Base-by-base conservation (phyloP, 2,797 vertebrate genomes). In the Pelobates cultripes region DNA sequence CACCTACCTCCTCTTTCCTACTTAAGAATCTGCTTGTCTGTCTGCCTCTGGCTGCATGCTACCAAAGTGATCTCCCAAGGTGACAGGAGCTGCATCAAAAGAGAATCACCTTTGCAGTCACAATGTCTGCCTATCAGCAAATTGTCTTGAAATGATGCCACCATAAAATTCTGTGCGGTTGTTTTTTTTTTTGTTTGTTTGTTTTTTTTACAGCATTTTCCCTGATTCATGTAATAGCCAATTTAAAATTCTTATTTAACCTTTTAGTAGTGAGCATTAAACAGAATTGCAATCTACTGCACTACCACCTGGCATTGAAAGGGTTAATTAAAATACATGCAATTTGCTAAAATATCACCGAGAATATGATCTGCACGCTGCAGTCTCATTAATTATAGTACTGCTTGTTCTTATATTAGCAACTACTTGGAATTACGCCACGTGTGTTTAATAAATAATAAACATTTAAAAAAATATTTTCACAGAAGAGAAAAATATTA, bases 61-160 rank as follows among this genome's bases (percentile, higher is more conserved):
- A 44, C 43, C 43, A 17, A 13, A 43, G 40, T 63, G 57, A 70
- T 75, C 67, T 83, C 57, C 71, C 73, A 83, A 78, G 81, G 70
- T 78, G 71, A 73, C 64, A 71, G 60, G 75, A 79, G 70, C 64
- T 78, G 55, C 70, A 78, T 78, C 66, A 70, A 44, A 75, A 28
- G 73, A 66, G 71, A 83, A 79, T 74, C 71, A 78, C 78, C 64
- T 75, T 28, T 51, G 15, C 41, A 75, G 71, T 79, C 64, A 83
- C 73, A 43, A 79, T 79, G 73, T 68, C 73, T 42, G 17, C 55
- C 66, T 55, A 69, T 83, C 81, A 83, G 81, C 81, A 83, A 70
- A 78, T 60, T 69, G 2, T 28, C 53, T 60, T 83, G 75, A 73
- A 70, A 78, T 73, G 67, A 41, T 79, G 71, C 77, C 70, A 78